Evolutionary conservation across 2,113 vertebrate genomes (phyloP).

Genomic region (Vulpes ferrilata): DNA sequence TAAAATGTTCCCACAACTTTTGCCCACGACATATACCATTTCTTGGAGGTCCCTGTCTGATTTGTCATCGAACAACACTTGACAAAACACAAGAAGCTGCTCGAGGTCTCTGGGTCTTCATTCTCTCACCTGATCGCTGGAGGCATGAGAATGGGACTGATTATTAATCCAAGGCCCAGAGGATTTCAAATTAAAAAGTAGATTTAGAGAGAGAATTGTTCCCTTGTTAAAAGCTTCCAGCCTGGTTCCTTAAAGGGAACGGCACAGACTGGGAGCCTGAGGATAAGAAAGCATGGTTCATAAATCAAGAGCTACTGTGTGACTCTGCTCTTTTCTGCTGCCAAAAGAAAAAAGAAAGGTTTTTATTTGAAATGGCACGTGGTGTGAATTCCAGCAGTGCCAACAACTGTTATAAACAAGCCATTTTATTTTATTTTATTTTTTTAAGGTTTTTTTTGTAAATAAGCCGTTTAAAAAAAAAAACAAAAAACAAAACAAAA

Average conservation of each 20-base stretch:
- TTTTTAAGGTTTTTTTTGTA: background rate
- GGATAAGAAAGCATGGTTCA: background rate
- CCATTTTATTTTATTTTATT: background rate
- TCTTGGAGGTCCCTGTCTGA: background rate
- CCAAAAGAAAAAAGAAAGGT: slow-evolving; percentile 26
- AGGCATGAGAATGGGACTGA: slow-evolving; percentile 63
- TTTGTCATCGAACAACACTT: slow-evolving; percentile 62
- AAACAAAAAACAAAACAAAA: background rate
- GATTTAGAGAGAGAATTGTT: slow-evolving; percentile 31
- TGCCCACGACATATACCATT: slow-evolving; percentile 62
- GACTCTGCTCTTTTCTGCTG: slow-evolving; percentile 48
- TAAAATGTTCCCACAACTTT: slow-evolving; percentile 80
- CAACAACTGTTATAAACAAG: slow-evolving; percentile 47
- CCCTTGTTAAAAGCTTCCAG: slow-evolving; percentile 67
- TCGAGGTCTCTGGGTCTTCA: background rate
- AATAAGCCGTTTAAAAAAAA: background rate
- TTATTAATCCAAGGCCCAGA: slow-evolving; percentile 6
- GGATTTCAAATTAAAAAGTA: slow-evolving; percentile 66
- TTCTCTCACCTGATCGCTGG: background rate
- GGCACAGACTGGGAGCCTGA: background rate
- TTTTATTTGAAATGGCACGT: slow-evolving; percentile 45
- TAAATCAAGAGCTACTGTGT: slow-evolving; percentile 70
- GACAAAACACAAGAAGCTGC: slow-evolving; percentile 50
- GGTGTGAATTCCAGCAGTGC: background rate
- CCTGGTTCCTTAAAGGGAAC: slow-evolving; percentile 65